Base-by-base conservation (phyloP, 2,888 invertebrate genomes). In the Heliconius sara region DNA sequence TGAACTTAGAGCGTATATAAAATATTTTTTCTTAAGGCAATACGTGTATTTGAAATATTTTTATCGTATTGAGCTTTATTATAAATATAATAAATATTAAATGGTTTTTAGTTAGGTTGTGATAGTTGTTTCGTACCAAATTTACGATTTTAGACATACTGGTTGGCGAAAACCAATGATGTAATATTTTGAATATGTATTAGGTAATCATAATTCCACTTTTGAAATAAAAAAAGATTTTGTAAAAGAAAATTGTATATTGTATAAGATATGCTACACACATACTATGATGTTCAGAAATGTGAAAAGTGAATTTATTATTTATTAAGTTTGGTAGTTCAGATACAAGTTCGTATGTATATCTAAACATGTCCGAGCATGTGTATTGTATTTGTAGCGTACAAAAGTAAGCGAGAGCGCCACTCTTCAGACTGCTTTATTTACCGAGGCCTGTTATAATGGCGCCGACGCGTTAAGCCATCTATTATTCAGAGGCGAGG, bases 371-470 rank as follows among this genome's bases (percentile, higher is more conserved):
- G 73, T 60, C 60, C 57, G 39, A 60, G 22, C 39, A 25, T 25
- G 60, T 73, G 73, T 73, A 60, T 39, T 60, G 73, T 60, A 57
- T 60, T 73, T 57, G 57, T 73, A 60, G 12, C 73, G 60, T 25
- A 60, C 39, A 73, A 34, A 30, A 73, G 73, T 73, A 60, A 57
- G 73, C 60, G 60, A 73, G 73, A 73, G 73, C 60, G 39, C 34
- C 73, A n/a, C 60, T 73, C 60, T 60, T 73, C 73, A 73, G 73
- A 73, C 73, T 60, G 73, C 52, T 76, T 76, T 76, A 60, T 76
- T 76, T 76, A 76, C 57, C 76, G 57, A 68, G 68, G 67, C 68
- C 76, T 76, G 68, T 68, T 76, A 57, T 57, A 76, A 68, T 68
- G 68, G 68, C 68, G 67, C 76, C 67, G 68, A 67, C 68, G 67